Percentiles rank a stretch among this genome's conserved stretches.
These are phyloP conservation scores for Molossus alvarezi DNA, from an alignment of 2,797 vertebrate genomes.

Conservation along the genomic window DNA sequence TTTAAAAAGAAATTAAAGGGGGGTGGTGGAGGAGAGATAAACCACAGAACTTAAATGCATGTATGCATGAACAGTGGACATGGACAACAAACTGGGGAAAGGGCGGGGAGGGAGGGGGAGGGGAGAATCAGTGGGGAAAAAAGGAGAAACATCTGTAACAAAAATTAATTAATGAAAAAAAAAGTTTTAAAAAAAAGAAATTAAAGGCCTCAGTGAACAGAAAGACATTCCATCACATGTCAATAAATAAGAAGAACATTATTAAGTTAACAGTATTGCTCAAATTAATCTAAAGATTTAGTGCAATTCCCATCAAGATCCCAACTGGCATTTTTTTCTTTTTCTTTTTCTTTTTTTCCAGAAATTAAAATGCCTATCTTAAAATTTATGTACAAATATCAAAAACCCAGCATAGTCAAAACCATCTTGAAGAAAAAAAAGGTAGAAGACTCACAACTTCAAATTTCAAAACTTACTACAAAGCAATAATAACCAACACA, in stretches of 20 bases:
- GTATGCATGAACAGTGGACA: too few species aligned
- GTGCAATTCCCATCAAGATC: not conserved
- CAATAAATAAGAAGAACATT: not conserved
- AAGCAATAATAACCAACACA: not conserved
- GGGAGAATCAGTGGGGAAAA: too few species aligned
- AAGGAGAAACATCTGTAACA: too few species aligned
- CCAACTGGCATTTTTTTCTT: not conserved
- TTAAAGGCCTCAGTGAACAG: not conserved
- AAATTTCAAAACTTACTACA: not conserved
- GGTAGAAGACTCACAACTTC: not conserved
- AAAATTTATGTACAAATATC: not conserved
- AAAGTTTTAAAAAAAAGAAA: conserved; percentile 13
- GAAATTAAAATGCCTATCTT: not conserved
- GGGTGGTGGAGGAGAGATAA: too few species aligned
- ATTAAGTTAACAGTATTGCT: not conserved
- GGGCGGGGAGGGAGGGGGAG: too few species aligned
- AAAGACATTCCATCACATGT: not conserved
- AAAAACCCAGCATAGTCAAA: not conserved
- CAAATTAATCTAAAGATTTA: not conserved
- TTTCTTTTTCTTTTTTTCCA: not conserved
- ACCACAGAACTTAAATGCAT: too few species aligned
- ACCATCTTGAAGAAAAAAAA: conserved; percentile 15
- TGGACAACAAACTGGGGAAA: too few species aligned
- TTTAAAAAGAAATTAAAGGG: conserved; percentile 27
- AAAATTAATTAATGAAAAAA: too few species aligned